phyloP scores from a whole-genome alignment of 2,888 invertebrate genomes.

The Clostera curtula region DNA sequence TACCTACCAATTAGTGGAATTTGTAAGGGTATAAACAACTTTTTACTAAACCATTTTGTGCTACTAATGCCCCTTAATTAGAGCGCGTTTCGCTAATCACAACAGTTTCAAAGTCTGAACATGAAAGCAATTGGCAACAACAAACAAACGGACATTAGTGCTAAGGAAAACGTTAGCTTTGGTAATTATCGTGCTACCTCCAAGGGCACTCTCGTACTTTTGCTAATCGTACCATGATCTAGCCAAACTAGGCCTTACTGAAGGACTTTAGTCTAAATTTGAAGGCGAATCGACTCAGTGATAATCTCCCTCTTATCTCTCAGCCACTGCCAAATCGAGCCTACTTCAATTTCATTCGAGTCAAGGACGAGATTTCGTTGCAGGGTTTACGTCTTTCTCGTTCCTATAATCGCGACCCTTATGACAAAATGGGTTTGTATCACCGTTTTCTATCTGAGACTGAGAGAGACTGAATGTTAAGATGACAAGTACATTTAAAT shows the following conservation, averaged over 20 bases:
- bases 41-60: background rate
- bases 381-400: too few relatives aligned
- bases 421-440: too few relatives aligned
- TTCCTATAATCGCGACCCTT: too few relatives aligned
- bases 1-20: background rate
- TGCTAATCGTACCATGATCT: constrained; percentile 24
- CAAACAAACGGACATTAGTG: constrained; percentile 15
- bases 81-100: background rate
- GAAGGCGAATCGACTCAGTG: too few relatives aligned
- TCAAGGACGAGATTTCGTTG: too few relatives aligned
- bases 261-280: too few relatives aligned
- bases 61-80: background rate
- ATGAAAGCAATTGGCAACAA: constrained; percentile 3
- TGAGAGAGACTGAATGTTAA: too few relatives aligned
- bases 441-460: too few relatives aligned
- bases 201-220: constrained; percentile 50
- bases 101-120: background rate
- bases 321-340: too few relatives aligned
- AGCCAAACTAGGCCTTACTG: constrained; percentile 18
- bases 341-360: too few relatives aligned
- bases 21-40: background rate
- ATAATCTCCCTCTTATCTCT: too few relatives aligned
- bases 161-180: constrained; percentile 17
- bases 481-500: too few relatives aligned
- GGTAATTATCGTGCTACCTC: constrained; percentile 21